These are phyloP conservation scores for Mesorhabditis belari DNA, from an alignment of 2,888 invertebrate species.

Conservation along the genomic window DNA sequence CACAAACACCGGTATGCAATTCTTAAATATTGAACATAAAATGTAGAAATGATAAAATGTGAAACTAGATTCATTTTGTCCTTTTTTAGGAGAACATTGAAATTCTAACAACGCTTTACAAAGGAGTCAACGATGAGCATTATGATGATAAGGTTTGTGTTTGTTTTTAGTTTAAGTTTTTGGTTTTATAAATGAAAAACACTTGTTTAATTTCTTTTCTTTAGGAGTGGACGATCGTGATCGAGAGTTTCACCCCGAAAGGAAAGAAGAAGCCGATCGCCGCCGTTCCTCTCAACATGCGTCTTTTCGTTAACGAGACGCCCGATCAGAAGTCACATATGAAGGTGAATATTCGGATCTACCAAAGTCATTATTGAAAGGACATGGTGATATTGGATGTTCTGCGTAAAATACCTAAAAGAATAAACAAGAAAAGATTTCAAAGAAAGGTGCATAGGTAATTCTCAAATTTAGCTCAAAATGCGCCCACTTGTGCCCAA, in stretches of 20 bases:
- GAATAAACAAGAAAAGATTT: too few relatives aligned
- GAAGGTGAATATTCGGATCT: conserved; percentile 4
- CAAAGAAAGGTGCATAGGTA: too few relatives aligned
- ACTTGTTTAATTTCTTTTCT: neutral
- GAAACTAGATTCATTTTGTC: too few relatives aligned
- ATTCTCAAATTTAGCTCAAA: conserved; percentile 46
- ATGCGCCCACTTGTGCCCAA: conserved; percentile 31
- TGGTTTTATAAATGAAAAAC: neutral
- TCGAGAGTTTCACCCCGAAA: conserved; percentile 44
- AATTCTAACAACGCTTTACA: conserved; percentile 46
- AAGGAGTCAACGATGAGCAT: conserved; percentile 29
- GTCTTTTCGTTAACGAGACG: conserved; percentile 42
- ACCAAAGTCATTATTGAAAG: conserved; percentile 14
- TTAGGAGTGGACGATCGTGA: conserved; percentile 50
- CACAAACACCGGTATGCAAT: conserved; percentile 60
- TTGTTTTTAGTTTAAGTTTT: neutral
- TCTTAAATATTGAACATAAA: neutral
- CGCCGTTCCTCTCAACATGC: conserved; percentile 45
- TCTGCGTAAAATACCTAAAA: too few relatives aligned
- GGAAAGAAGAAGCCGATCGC: conserved; percentile 43
- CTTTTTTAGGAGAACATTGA: conserved; percentile 26
- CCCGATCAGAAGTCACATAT: conserved; percentile 25
- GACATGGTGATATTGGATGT: too few relatives aligned
- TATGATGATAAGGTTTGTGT: conserved; percentile 45
- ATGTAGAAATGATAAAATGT: too few relatives aligned